These are phyloP conservation scores for Montipora capitata DNA, from an alignment of 92 coral and sea anemone genomes.

Conservation along the genomic window DNA sequence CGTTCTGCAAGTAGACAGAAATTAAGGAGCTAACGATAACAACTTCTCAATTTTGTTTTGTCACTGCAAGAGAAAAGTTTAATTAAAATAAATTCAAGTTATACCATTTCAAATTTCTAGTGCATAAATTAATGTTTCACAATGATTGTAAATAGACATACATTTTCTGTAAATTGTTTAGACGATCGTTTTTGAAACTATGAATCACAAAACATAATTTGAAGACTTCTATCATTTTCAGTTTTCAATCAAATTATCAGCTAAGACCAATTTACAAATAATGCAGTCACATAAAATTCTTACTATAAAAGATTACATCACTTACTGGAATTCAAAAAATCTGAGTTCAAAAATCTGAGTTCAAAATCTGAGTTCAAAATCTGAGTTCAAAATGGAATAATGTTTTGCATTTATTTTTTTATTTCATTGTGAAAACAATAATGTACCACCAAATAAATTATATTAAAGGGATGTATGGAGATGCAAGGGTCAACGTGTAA, in stretches of 20 bases:
- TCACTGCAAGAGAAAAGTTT: constrained; percentile 27
- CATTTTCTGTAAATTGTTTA: neutral
- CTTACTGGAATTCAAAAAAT: too few species aligned
- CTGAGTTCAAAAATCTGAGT: too few species aligned
- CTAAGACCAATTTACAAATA: too few species aligned
- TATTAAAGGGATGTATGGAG: neutral
- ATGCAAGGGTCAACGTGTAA: neutral
- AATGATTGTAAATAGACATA: neutral
- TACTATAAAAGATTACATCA: too few species aligned
- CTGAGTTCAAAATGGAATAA: too few species aligned
- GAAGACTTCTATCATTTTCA: too few species aligned
- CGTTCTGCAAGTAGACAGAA: constrained; percentile 51
- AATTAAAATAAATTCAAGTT: neutral
- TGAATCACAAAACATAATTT: too few species aligned
- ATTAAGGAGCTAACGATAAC: neutral
- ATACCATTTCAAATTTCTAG: too few species aligned
- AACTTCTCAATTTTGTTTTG: neutral
- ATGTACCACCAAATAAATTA: neutral
- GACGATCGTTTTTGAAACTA: too few species aligned
- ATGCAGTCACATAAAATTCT: too few species aligned
- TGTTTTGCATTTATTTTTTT: neutral
- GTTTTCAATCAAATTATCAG: too few species aligned
- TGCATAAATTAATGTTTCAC: constrained; percentile 14
- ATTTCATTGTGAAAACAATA: constrained; percentile 10
- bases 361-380: too few species aligned